Conservation (phyloP, 2,797 vertebrate genomes). For the Glossophaga mutica region DNA sequence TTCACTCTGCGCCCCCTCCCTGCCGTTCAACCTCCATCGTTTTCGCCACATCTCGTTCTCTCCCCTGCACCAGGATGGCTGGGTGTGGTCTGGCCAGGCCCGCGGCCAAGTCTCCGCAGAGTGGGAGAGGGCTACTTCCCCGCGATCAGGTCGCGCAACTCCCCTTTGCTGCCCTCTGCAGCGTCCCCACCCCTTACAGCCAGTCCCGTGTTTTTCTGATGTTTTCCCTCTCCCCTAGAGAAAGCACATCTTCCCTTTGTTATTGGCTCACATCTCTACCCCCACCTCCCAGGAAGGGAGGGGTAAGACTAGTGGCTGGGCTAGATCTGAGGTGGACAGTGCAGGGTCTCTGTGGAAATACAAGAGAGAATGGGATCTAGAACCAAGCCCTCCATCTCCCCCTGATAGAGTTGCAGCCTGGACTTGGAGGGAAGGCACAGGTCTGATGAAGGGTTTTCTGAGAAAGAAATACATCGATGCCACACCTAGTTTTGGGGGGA, state of each 20-base stretch:
- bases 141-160: not conserved
- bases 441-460: constrained; percentile 49
- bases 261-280: constrained; percentile 47
- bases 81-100: constrained; percentile 71
- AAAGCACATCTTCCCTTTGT: constrained; percentile 65
- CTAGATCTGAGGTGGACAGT: not conserved
- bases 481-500: constrained; percentile 59
- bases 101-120: constrained; percentile 25
- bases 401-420: not conserved
- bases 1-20: not conserved
- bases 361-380: not conserved
- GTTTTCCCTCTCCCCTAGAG: not conserved
- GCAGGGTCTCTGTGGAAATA: not conserved
- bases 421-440: not conserved
- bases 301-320: not conserved
- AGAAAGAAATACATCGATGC: constrained; percentile 43
- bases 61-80: constrained; percentile 49
- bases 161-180: not conserved
- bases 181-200: constrained; percentile 5
- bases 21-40: not conserved
- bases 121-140: constrained; percentile 38
- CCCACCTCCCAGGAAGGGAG: not conserved
- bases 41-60: constrained; percentile 42
- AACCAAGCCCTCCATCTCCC: not conserved
- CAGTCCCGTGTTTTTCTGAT: constrained; percentile 26